phyloP scores from a whole-genome alignment of 1,140 invertebrate genomes.

The Lepidurus packardi region DNA sequence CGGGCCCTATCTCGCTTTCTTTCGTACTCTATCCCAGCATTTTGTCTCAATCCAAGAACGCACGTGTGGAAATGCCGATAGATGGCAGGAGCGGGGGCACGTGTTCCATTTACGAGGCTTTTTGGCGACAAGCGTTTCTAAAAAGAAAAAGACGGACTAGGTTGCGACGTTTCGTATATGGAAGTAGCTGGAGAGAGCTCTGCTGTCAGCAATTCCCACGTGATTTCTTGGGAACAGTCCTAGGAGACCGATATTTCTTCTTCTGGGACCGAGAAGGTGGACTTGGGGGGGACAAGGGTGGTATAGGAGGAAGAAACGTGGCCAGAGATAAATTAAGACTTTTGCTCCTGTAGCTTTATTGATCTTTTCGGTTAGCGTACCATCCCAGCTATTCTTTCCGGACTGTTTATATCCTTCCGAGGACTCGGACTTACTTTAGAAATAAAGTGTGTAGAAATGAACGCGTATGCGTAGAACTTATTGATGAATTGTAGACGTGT shows the following conservation, averaged over 20 bases:
- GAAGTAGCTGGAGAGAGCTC: background rate
- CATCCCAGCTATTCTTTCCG: conserved; percentile 19
- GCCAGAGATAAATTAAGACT: conserved; percentile 19
- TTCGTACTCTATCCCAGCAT: too few species aligned
- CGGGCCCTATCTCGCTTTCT: too few species aligned
- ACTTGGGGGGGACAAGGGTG: too few species aligned
- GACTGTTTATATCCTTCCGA: background rate
- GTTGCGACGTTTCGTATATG: background rate
- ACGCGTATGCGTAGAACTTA: too few species aligned
- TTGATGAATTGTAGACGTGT: too few species aligned
- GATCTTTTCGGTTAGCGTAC: conserved; percentile 27
- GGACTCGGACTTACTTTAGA: background rate
- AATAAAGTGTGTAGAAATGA: too few species aligned
- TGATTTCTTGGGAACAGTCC: background rate
- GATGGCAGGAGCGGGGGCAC: too few species aligned
- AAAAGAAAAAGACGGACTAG: background rate
- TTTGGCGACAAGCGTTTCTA: background rate
- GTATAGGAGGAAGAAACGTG: background rate
- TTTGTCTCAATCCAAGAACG: too few species aligned
- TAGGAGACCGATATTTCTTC: background rate
- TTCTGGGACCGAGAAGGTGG: background rate
- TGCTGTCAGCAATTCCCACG: background rate
- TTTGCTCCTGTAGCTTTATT: conserved; percentile 30
- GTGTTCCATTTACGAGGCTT: too few species aligned
- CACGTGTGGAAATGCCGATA: too few species aligned